Evolutionary conservation across 2,888 invertebrate genomes (phyloP).

Genomic region (Caenorhabditis sulstoni): DNA sequence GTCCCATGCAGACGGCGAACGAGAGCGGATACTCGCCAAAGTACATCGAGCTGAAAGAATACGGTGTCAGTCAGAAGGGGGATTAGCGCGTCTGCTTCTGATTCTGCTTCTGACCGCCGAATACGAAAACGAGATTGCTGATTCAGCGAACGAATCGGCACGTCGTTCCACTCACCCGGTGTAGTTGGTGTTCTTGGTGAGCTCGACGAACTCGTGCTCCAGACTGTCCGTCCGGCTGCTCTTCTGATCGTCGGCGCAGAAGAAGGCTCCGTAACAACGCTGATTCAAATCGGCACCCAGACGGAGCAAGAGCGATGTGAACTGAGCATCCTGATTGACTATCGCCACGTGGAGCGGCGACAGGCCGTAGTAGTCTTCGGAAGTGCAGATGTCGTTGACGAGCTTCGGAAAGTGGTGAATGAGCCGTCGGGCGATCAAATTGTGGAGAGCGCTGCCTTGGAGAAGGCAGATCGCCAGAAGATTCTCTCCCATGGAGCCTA

Average conservation of each 20-base stretch:
- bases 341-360: conserved; percentile 91
- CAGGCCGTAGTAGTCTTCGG: conserved; percentile 78
- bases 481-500: conserved; percentile 88
- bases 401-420: conserved; percentile 93
- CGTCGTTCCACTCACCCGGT: conserved; percentile 86
- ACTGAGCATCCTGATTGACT: conserved; percentile 96
- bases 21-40: conserved; percentile 98
- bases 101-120: no score
- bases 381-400: conserved; percentile 84
- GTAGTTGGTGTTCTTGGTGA: conserved; percentile 89
- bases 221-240: conserved; percentile 88
- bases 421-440: conserved; percentile 89
- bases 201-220: conserved; percentile 92
- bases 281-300: conserved; percentile 91
- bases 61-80: background rate
- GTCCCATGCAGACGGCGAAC: conserved; percentile 94
- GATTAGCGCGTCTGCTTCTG: no score
- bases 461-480: conserved; percentile 89
- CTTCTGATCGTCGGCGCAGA: conserved; percentile 91
- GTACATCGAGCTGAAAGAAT: conserved; percentile 88
- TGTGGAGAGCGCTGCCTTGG: conserved; percentile 74
- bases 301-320: conserved; percentile 95
- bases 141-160: no score
- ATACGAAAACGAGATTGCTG: no score
- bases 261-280: conserved; percentile 90